Base-by-base conservation (phyloP, 2,113 vertebrate genomes). In the Saccopteryx leptura region DNA sequence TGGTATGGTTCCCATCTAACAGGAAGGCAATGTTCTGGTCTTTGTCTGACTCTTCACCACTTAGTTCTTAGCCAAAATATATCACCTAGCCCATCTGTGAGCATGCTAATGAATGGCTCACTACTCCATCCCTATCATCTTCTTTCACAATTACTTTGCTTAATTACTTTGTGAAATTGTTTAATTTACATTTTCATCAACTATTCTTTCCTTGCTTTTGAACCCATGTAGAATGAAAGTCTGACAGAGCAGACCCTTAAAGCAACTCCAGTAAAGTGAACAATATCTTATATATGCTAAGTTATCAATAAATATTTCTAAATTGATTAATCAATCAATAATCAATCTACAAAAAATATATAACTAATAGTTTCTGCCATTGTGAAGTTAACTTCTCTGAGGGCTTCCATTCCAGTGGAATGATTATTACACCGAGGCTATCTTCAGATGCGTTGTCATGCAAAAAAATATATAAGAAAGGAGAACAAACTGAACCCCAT, bases 51-150 rank as follows among this genome's bases (percentile, higher is more conserved):
- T 6, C 28, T 17, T 90, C 50, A 50, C 39, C 24, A 71, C 26
- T 92, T 28, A 78, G 26, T 78, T 93, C 18, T 72, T 72, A 80
- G 28, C 66, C 88, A 87, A 84, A 94, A 54, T 39, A 21, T n/a
- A 61, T 54, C 10, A 75, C 15, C 21, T 69, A 89, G 24, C 8
- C 12, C 19, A 61, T 89, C 14, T 69, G 0, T 33, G 4, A 50
- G 50, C 9, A 24, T 72, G 23, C n/a, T 91, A 68, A 4, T 54
- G 21, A 91, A 75, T 60, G 39, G 7, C 4, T 5, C 9, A 26
- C 31, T 63, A 56, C 4, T 72, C 33, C 2, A 54, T 50, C 4
- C 26, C 18, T 8, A 39, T 56, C 3, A 92, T 84, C 71, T 91
- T 93, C 39, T 54, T 48, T 74, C 10, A 60, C 11, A 74, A 69